A percentile compares a stretch with the other conserved stretches of the same genome.
phyloP scores from a whole-genome alignment of 2,113 vertebrate genomes.

The Ammodytes marinus region DNA sequence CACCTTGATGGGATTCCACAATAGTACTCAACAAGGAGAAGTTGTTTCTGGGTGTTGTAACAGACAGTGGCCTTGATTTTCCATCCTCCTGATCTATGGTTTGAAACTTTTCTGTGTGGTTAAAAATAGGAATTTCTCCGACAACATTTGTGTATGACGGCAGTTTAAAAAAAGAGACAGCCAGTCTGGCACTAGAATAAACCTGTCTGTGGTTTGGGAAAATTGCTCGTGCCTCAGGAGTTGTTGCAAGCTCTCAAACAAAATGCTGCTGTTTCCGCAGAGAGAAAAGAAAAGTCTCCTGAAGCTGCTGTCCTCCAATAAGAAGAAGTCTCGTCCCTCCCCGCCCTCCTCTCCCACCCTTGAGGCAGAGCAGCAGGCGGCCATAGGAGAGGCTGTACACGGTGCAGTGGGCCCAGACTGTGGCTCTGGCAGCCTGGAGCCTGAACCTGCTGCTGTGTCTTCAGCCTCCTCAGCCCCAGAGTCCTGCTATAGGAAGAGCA shows the following conservation, averaged over 20 bases:
- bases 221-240: slow-evolving; percentile 2
- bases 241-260: slow-evolving; percentile 14
- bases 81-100: not conserved
- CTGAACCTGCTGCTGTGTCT: slow-evolving; percentile 76
- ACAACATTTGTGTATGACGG: not conserved
- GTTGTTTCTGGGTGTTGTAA: not conserved
- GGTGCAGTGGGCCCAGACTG: slow-evolving; percentile 90
- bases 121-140: not conserved
- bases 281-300: slow-evolving; percentile 97
- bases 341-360: slow-evolving; percentile 94
- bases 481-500: slow-evolving; percentile 83
- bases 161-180: not conserved
- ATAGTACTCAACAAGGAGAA: not conserved
- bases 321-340: slow-evolving; percentile 92
- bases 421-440: slow-evolving; percentile 73
- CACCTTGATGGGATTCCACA: not conserved
- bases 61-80: not conserved
- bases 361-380: slow-evolving; percentile 90
- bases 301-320: slow-evolving; percentile 95
- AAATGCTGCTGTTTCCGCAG: slow-evolving; percentile 75
- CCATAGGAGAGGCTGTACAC: slow-evolving; percentile 85
- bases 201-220: slow-evolving; percentile 20
- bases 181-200: not conserved
- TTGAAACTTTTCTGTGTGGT: not conserved
- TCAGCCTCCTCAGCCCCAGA: slow-evolving; percentile 79